Conservation (phyloP, 2,888 invertebrate species). For the Aquatica leii region DNA sequence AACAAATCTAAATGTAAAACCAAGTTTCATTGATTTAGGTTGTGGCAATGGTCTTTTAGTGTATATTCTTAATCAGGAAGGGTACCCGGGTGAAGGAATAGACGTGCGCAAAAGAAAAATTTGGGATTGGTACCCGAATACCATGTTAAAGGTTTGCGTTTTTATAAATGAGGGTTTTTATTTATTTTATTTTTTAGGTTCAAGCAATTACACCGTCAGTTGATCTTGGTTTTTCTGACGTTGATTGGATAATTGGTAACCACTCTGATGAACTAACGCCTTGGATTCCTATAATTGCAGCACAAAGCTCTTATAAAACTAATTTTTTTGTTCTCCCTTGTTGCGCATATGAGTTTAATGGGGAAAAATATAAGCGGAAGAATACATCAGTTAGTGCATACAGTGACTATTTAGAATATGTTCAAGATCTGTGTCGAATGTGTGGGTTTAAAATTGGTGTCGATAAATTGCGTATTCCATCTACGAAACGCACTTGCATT, state of each 20-base stretch:
- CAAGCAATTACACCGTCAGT: slow-evolving; percentile 74
- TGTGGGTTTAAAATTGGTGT: slow-evolving; percentile 78
- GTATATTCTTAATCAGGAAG: slow-evolving; percentile 84
- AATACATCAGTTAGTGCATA: slow-evolving; percentile 80
- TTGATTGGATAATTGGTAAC: slow-evolving; percentile 96
- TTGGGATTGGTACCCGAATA: slow-evolving; percentile 81
- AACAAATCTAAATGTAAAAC: slow-evolving; percentile 60
- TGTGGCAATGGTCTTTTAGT: slow-evolving; percentile 98
- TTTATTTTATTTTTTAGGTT: slow-evolving; percentile 62
- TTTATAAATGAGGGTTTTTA: not conserved
- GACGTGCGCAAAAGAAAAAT: slow-evolving; percentile 87
- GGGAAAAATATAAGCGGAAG: slow-evolving; percentile 79
- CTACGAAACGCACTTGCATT: slow-evolving; percentile 89
- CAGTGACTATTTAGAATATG: slow-evolving; percentile 74
- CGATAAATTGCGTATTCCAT: slow-evolving; percentile 94
- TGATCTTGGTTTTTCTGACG: slow-evolving; percentile 71
- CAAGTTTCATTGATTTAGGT: slow-evolving; percentile 88
- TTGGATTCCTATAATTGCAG: slow-evolving; percentile 95
- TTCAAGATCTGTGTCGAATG: slow-evolving; percentile 66
- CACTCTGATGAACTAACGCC: slow-evolving; percentile 99
- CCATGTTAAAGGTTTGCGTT: slow-evolving; percentile 69
- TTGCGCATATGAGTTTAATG: slow-evolving; percentile 91
- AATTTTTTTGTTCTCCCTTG: slow-evolving; percentile 94
- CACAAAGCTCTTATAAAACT: slow-evolving; percentile 75
- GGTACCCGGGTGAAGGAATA: slow-evolving; percentile 81